Conservation (phyloP, 2,797 vertebrate species). For the Orestias chungarensis region DNA sequence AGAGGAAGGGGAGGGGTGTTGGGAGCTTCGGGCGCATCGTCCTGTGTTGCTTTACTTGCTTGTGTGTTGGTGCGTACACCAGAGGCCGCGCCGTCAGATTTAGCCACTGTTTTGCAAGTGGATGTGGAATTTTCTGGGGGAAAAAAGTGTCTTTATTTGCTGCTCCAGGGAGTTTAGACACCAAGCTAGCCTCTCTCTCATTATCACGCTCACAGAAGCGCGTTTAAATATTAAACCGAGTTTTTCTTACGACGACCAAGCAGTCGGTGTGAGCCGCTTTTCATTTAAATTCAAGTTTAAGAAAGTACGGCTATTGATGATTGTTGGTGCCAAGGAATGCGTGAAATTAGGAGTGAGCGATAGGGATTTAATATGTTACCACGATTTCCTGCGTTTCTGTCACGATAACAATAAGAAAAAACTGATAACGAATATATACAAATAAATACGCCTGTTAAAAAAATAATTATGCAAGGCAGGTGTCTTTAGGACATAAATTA, state of each 20-base stretch:
- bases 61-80: neutral
- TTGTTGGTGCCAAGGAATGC: no score
- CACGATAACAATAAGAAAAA: no score
- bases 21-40: slow-evolving; percentile 71
- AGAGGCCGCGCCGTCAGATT: slow-evolving; percentile 44
- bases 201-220: neutral
- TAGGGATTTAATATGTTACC: no score
- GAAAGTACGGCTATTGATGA: neutral
- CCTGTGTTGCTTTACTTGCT: slow-evolving; percentile 49
- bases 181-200: neutral
- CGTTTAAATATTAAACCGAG: neutral
- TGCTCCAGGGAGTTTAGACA: neutral
- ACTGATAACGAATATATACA: no score
- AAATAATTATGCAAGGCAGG: no score
- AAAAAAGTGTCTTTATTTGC: neutral
- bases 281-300: neutral
- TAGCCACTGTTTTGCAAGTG: slow-evolving; percentile 51
- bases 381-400: no score
- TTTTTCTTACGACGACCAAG: neutral
- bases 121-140: slow-evolving; percentile 49
- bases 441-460: no score
- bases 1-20: slow-evolving; percentile 67
- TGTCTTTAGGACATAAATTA: no score
- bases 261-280: neutral
- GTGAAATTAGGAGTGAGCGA: no score